These are phyloP conservation scores for Spermophilus dauricus DNA, from an alignment of 2,113 vertebrate genomes.

Conservation along the genomic window DNA sequence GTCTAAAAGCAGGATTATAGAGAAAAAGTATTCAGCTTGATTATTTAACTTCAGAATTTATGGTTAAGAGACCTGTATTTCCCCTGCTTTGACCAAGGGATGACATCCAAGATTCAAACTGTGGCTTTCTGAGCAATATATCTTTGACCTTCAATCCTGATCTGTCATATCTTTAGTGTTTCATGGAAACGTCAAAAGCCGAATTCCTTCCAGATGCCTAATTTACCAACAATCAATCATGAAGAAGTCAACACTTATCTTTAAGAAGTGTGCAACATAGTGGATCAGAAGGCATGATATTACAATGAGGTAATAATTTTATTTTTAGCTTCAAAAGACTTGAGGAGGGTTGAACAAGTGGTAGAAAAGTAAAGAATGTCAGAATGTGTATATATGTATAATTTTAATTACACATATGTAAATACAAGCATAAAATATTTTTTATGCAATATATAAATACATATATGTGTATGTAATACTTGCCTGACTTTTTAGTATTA, in stretches of 20 bases:
- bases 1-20: background rate
- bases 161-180: background rate
- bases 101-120: background rate
- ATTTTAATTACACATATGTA: too few relatives aligned
- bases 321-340: background rate
- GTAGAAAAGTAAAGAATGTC: background rate
- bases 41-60: background rate
- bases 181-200: background rate
- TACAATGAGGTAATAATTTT: background rate
- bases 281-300: background rate
- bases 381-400: background rate
- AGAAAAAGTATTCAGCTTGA: background rate
- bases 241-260: background rate
- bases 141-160: background rate
- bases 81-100: background rate
- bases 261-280: background rate
- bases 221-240: background rate
- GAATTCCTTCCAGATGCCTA: background rate
- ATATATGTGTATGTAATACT: background rate
- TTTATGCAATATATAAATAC: too few relatives aligned
- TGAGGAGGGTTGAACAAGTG: accelerated
- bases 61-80: background rate
- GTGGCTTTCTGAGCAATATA: accelerated
- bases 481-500: background rate
- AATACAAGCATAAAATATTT: too few relatives aligned